A percentile compares a stretch with the other conserved stretches of the same genome.
phyloP scores from a whole-genome alignment of 2,888 invertebrate genomes.

The Matsumyia berberina region DNA sequence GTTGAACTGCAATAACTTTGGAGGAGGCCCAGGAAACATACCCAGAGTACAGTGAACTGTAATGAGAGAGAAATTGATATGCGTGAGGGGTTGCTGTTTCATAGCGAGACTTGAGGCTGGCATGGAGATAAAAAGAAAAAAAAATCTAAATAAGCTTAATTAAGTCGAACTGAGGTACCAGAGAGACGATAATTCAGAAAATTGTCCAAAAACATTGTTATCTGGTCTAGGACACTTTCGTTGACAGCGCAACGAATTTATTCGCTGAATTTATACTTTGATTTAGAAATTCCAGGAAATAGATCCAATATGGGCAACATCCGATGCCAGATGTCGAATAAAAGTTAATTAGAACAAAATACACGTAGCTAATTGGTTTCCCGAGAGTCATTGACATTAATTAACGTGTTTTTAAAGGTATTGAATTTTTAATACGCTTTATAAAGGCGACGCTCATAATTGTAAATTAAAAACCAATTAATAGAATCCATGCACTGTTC shows the following conservation, averaged over 20 bases:
- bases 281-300: constrained; percentile 1
- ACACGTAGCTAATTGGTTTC: not conserved
- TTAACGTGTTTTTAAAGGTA: no score
- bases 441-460: no score
- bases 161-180: not conserved
- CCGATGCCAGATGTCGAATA: not conserved
- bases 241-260: not conserved
- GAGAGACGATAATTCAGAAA: not conserved
- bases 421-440: no score
- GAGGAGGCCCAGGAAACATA: no score
- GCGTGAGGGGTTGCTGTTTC: not conserved
- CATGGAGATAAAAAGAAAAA: not conserved
- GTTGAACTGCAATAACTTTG: no score
- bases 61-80: not conserved
- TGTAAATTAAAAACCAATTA: no score
- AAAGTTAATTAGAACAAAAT: not conserved
- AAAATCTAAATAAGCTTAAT: constrained; percentile 10
- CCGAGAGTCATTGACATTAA: not conserved
- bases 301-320: not conserved
- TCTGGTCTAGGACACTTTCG: not conserved
- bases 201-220: not conserved
- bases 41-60: not conserved
- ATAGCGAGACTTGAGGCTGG: not conserved
- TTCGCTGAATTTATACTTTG: not conserved
- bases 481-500: no score